Evolutionary conservation across 2,888 invertebrate genomes (phyloP), one percentile per base, ranked within the genome.

Genomic region (Ennomos fuscantarius): DNA sequence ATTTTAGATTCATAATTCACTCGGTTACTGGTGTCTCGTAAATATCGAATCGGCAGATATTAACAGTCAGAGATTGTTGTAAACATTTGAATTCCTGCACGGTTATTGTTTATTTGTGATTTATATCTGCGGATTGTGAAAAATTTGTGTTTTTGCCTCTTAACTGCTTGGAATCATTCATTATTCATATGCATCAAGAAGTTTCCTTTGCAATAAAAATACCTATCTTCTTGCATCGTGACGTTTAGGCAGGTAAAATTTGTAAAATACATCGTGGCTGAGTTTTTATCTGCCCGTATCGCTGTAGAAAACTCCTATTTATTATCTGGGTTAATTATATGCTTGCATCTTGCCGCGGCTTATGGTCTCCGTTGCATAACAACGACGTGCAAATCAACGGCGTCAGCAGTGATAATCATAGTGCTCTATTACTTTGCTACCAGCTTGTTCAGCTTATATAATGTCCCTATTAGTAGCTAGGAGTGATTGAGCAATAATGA

Each of bases 1-100:
- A 80, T 86, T 72, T 46, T 73, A 57, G 62, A 70, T 71, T 68
- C 65, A 72, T 74, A 72, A 68, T 68, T 65, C 66, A 70, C 70
- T 58, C 59, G 59, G 53, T 50, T 64, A 63, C 61, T 65, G 57
- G 66, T 66, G 62, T 65, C 60, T 63, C 50, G 59, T 61, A 55
- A 52, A 58, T 53, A 50, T 60, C 63, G 42, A 52, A 54, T 53
- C 13, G 43, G 56, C 52, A 51, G 39, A 43, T 58, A 41, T 62
- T 51, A 12, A 43, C 35, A 32, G 45, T 60, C 13, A 13, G 9
- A 45, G 34, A 55, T 52, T n/a, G 40, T 33, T 40, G 42, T 24
- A 6, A 13, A 54, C 37, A 43, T 9, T 37, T n/a, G 39, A 47
- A 54, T 65, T 57, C 45, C 37, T 59, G 50, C 64, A 65, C 63